A percentile compares a stretch with the other conserved stretches of the same genome.
These are phyloP conservation scores for Phoronis australis DNA, from an alignment of 2,888 invertebrate genomes.

Conservation along the genomic window DNA sequence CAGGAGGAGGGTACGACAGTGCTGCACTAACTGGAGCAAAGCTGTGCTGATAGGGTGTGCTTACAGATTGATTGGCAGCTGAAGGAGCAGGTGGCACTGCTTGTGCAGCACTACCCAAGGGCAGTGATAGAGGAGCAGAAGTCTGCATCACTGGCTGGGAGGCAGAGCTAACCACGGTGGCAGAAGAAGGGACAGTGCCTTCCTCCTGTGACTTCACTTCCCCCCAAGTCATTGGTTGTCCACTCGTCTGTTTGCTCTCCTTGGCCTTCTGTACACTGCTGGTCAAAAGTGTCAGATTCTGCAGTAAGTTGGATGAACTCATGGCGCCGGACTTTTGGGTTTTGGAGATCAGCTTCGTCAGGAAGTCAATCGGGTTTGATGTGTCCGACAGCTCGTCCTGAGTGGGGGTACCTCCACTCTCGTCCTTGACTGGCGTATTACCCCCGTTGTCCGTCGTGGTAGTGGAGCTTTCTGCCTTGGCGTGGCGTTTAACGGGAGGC, in stretches of 20 bases:
- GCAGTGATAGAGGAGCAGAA: too few relatives aligned
- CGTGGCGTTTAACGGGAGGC: constrained; percentile 6
- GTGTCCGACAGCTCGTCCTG: constrained; percentile 26
- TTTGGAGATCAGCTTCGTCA: constrained; percentile 35
- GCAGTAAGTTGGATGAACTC: constrained; percentile 28
- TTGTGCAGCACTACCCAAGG: not conserved
- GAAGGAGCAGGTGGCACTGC: constrained; percentile 5
- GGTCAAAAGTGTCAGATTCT: constrained; percentile 32
- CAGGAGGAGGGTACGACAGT: constrained; percentile 7
- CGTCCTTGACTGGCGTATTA: constrained; percentile 21
- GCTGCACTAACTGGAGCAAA: constrained; percentile 11
- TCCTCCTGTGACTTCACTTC: too few relatives aligned
- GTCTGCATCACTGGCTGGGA: too few relatives aligned
- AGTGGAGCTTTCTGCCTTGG: constrained; percentile 2
- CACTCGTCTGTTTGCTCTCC: too few relatives aligned
- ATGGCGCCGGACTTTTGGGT: constrained; percentile 24
- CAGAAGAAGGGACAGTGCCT: too few relatives aligned
- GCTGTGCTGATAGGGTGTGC: constrained; percentile 6
- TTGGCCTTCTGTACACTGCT: constrained; percentile 20
- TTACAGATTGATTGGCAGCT: constrained; percentile 4
- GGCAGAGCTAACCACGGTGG: too few relatives aligned
- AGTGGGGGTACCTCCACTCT: constrained; percentile 33
- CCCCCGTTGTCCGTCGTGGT: constrained; percentile 12
- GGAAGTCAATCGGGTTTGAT: constrained; percentile 37
- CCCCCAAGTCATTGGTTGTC: too few relatives aligned